These are phyloP conservation scores for Gallinago paraguaiae DNA, from an alignment of 2,113 vertebrate species.

Conservation along the genomic window DNA sequence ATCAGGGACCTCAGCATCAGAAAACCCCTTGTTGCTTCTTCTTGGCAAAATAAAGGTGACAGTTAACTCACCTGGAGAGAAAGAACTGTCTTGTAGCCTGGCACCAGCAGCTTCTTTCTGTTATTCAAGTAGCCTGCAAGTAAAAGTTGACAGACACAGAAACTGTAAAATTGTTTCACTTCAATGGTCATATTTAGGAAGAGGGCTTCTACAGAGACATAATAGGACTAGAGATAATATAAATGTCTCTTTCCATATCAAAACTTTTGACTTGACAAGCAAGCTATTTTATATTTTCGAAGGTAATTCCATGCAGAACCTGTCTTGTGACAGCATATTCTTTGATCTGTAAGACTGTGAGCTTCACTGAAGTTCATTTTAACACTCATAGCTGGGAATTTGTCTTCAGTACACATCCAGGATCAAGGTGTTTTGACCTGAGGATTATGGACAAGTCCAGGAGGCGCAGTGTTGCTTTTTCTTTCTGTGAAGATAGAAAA, in stretches of 20 bases:
- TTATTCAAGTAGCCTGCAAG: neutral
- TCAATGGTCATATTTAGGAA: constrained; percentile 16
- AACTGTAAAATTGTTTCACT: neutral
- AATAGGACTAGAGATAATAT: constrained; percentile 1
- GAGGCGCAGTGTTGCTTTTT: neutral
- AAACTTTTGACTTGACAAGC: constrained; percentile 8
- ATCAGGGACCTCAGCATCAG: neutral
- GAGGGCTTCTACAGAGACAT: neutral
- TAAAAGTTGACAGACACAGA: neutral
- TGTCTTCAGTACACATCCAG: neutral
- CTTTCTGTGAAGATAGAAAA: neutral
- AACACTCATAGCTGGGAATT: neutral
- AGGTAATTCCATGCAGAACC: constrained; percentile 12
- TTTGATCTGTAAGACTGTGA: constrained; percentile 17
- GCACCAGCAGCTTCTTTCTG: neutral
- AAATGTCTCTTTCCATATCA: constrained; percentile 2
- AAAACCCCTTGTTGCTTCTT: neutral
- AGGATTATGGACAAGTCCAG: neutral
- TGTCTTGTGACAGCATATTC: neutral
- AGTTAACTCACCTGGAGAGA: neutral
- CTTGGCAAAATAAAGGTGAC: neutral
- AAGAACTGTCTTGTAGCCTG: neutral
- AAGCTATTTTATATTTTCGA: constrained; percentile 29
- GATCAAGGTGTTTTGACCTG: neutral
- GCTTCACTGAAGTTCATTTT: neutral